Base-by-base conservation (phyloP, 2,113 vertebrate species). In the Phoenicopterus ruber region DNA sequence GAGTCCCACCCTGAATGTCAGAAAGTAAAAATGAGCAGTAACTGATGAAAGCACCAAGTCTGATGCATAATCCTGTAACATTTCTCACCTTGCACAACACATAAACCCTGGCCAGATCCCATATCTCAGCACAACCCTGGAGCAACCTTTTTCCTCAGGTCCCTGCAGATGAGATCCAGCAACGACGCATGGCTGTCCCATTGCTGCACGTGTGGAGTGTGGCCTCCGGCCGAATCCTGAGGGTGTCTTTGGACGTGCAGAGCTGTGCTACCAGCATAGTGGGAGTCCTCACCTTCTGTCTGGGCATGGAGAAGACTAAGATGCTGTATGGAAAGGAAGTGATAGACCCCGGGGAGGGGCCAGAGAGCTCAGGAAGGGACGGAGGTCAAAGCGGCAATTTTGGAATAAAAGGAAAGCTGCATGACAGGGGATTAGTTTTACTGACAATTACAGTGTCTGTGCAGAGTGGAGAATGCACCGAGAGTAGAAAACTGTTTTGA, bases 401-500 rank as follows among this genome's bases (percentile, higher is more conserved):
- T 57, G 46, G 78, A 73, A 34, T 46, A 17, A 63, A 69, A 62
- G 38, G 42, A 89, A 90, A 76, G 8, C 58, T 65, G 21, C 26
- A 9, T 22, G 36, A 24, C 19, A 70, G 31, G 21, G 17, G 15
- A 52, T 42, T n/a, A 28, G 2, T 55, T 94, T 87, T 79, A 65
- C 65, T 63, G n/a, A 29, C 57, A 58, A 31, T 73, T 55, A 13
- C 0, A 0, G 34, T 66, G 36, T 62, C 91, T 87, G 49, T 29
- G n/a, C 67, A 52, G 47, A 34, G 17, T 22, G 22, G 55, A 71
- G 79, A 62, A 74, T 34, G 10, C 15, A 55, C 73, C 29, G 24
- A 86, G 49, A 87, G n/a, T 10, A 85, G n/a, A 73, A 92, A 92
- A 50, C 36, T 82, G 49, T 70, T 81, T 86, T 88, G 84, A 93